phyloP scores from a whole-genome alignment of 2,888 invertebrate genomes.

The Lasioglossum oenotherae region DNA sequence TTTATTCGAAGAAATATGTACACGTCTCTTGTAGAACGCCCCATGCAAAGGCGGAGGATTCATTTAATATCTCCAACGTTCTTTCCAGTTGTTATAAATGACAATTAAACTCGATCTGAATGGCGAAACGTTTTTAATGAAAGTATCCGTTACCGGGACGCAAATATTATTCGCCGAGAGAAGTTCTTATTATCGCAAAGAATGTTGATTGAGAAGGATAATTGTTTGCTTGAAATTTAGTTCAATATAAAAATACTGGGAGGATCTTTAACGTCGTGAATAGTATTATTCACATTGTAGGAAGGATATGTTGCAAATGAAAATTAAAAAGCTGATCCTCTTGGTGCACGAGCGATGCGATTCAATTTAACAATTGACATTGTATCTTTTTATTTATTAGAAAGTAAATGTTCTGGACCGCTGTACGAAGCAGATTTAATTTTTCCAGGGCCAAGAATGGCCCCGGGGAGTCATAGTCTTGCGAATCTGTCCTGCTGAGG shows the following conservation, averaged over 20 bases:
- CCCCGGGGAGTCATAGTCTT: neutral
- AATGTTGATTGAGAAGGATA: too few relatives aligned
- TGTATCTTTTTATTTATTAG: neutral
- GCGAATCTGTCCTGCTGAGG: neutral
- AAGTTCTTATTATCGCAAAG: too few relatives aligned
- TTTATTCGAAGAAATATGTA: neutral
- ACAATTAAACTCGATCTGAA: neutral
- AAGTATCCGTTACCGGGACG: too few relatives aligned
- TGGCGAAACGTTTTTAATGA: neutral
- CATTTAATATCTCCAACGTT: too few relatives aligned
- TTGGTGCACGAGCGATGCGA: neutral
- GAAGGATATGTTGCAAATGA: too few relatives aligned
- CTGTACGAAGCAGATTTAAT: conserved; percentile 47
- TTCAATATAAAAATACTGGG: neutral
- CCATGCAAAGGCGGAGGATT: neutral
- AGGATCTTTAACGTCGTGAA: too few relatives aligned
- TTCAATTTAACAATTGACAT: neutral
- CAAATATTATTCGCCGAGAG: too few relatives aligned
- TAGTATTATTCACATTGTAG: too few relatives aligned
- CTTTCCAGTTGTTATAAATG: neutral
- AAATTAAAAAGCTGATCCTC: neutral
- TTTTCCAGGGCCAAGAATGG: conserved; percentile 40
- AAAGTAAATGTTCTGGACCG: neutral
- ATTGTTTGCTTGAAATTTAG: neutral
- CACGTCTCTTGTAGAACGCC: neutral